Conservation (phyloP, 2,113 vertebrate genomes). For the Dicaeum eximium region DNA sequence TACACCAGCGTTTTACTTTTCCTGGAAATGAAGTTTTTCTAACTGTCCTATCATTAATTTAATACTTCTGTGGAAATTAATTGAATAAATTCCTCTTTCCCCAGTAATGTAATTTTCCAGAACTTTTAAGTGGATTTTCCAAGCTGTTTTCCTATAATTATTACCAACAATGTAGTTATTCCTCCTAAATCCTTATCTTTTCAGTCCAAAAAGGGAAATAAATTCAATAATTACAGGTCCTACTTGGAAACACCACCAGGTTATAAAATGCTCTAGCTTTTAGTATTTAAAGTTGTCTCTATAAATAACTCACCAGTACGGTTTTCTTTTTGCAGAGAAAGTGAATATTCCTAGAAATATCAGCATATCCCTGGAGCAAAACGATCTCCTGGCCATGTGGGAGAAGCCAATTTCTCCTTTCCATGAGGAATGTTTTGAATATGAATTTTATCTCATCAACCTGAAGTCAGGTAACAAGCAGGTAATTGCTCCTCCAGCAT, state of each 20-base stretch:
- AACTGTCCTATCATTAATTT: background rate
- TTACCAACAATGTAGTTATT: background rate
- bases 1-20: background rate
- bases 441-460: conserved; percentile 65
- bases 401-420: conserved; percentile 66
- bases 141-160: background rate
- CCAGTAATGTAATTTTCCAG: background rate
- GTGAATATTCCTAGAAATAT: conserved; percentile 66
- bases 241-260: background rate
- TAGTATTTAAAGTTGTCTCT: background rate
- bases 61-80: background rate
- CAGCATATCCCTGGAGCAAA: conserved; percentile 27
- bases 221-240: background rate
- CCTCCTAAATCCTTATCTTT: background rate
- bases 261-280: background rate
- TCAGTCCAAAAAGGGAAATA: background rate
- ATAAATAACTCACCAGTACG: background rate
- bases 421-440: conserved; percentile 53
- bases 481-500: conserved; percentile 53
- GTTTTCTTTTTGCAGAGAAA: conserved; percentile 47
- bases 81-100: background rate
- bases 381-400: conserved; percentile 52
- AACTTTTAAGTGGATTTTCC: background rate
- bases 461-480: conserved; percentile 34
- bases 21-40: background rate